Conservation (phyloP, 2,113 vertebrate species). For the Strix uralensis region DNA sequence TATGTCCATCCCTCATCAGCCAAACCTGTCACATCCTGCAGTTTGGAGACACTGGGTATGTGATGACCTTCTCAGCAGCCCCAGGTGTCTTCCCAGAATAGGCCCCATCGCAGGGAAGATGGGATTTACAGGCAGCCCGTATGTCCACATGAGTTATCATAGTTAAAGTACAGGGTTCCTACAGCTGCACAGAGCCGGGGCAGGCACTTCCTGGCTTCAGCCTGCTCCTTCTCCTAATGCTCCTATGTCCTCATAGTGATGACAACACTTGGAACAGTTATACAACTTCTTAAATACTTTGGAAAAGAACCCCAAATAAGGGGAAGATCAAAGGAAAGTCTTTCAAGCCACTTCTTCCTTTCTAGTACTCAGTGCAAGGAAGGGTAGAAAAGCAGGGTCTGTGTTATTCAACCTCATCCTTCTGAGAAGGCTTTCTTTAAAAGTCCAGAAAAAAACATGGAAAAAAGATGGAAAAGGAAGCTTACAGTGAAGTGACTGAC, state of each 20-base stretch:
- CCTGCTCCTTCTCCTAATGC: background rate
- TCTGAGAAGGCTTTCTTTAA: background rate
- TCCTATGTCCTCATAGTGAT: background rate
- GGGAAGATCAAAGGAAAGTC: background rate
- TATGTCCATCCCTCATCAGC: accelerated
- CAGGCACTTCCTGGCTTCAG: background rate
- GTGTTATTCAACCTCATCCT: background rate
- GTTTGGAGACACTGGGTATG: background rate
- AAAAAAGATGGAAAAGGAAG: background rate
- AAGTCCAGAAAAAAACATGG: background rate
- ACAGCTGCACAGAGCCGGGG: background rate
- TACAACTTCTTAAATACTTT: background rate
- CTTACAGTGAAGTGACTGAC: background rate
- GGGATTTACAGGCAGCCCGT: background rate
- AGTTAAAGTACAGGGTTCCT: background rate
- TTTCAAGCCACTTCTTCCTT: background rate
- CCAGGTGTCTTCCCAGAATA: background rate
- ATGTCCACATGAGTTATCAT: background rate
- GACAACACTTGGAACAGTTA: background rate
- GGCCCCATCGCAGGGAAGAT: background rate
- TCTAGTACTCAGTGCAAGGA: background rate
- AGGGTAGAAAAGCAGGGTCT: background rate
- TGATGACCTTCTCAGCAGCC: background rate
- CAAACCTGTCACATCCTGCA: background rate
- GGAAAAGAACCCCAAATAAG: background rate